Base-by-base conservation (phyloP, 1,140 invertebrate genomes). In the Stenopsyche tienmushanensis region DNA sequence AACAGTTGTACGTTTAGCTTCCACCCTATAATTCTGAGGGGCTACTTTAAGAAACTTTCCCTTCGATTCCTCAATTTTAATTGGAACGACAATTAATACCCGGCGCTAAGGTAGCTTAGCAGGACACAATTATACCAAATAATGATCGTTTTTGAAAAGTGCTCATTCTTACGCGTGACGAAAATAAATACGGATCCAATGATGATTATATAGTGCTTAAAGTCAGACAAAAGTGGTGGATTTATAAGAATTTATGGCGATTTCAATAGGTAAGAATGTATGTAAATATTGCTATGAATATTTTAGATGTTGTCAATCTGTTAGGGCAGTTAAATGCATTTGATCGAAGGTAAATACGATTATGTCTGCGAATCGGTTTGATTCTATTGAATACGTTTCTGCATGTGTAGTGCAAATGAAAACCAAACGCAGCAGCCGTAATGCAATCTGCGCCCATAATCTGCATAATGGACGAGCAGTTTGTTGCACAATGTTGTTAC, bases 391-490 rank as follows among this genome's bases (percentile, higher is more conserved):
- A 34, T 60, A 15, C 57, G 42, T 29, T 34, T 47, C 23, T 18
- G 42, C 55, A 29, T 45, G 55, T 21, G 44, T 23, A 2, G 29
- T 25, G 58, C 52, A 45, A 66, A 62, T 62, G 65, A 66, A 65
- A 65, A 59, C 64, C 64, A 65, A 65, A 65, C 53, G 64, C 54
- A 24, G 34, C 25, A 15, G 45, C 29, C 64, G 42, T 66, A 62
- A 66, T 66, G 57, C 58, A 66, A 66, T 66, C 34, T 66, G 49
- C 34, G 50, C 20, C 50, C 65, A 24, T 39, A 47, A 66, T 66
- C 58, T 66, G 58, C 65, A 66, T 66, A 66, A 66, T 66, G 65
- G 65, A 66, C 65, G 65, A 66, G 44, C 65, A 34, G 57, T 59
- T 66, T 66, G 57, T 66, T 60, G 57, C 47, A 24, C 29, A 34